Conservation (phyloP, 2,888 invertebrate species). For the Oscheius myriophilus region DNA sequence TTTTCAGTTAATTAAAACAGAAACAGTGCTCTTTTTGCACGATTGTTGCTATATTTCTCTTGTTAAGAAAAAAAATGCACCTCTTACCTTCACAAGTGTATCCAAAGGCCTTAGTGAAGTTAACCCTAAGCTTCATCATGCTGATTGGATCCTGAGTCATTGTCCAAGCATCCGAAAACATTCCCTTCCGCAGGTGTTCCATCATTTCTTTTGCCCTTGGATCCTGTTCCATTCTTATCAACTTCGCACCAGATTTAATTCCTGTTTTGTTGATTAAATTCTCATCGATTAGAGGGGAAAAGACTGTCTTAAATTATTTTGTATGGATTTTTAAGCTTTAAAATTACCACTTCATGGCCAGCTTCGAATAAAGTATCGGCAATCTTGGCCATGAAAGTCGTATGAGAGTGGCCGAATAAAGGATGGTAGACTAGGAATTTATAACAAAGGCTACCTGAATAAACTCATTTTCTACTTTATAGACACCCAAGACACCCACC, state of each 20-base stretch:
- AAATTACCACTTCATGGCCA: constrained; percentile 40
- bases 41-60: no score
- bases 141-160: neutral
- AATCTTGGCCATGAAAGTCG: constrained; percentile 35
- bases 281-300: neutral
- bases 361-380: constrained; percentile 37
- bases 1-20: no score
- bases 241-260: neutral
- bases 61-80: no score
- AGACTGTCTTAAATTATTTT: constrained; percentile 7
- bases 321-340: neutral
- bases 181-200: neutral
- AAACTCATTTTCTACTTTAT: neutral
- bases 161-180: constrained; percentile 6
- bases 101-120: constrained; percentile 1
- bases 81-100: constrained; percentile 4
- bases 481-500: no score
- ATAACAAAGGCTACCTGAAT: neutral
- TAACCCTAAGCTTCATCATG: neutral
- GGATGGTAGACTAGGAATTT: constrained; percentile 34
- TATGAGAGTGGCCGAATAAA: constrained; percentile 37
- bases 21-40: no score
- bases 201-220: neutral
- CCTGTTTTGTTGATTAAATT: neutral
- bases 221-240: neutral